These are phyloP conservation scores for Agrochola macilenta DNA, from an alignment of 2,888 invertebrate genomes.

Conservation along the genomic window DNA sequence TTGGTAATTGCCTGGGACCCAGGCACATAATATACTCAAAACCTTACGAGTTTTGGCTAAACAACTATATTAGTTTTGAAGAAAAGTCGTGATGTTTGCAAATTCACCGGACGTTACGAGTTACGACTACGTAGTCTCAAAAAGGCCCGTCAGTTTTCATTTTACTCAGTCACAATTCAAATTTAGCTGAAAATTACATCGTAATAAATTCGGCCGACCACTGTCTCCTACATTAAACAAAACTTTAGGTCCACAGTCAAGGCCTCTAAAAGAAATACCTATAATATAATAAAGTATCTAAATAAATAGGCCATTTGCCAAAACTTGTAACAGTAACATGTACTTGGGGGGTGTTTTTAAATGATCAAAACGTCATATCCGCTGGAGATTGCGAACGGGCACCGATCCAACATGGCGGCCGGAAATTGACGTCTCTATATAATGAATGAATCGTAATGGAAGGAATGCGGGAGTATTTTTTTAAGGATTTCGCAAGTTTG, in stretches of 20 bases:
- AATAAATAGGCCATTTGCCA: conserved; percentile 49
- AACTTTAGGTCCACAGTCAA: background rate
- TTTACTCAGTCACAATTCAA: background rate
- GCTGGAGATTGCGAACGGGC: conserved; percentile 76
- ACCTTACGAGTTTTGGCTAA: background rate
- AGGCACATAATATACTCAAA: background rate
- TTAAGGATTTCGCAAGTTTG: conserved; percentile 64
- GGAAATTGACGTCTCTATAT: conserved; percentile 81
- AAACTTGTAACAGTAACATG: conserved; percentile 64
- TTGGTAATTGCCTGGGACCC: background rate
- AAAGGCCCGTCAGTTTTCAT: background rate
- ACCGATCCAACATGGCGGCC: conserved; percentile 80
- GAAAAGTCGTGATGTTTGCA: background rate
- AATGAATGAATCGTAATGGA: conserved; percentile 79
- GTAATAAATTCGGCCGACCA: background rate
- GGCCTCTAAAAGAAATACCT: background rate
- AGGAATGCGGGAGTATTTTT: conserved; percentile 62
- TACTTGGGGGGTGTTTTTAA: conserved; percentile 71
- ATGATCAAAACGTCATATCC: conserved; percentile 81
- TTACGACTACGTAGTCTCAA: background rate
- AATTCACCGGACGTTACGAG: background rate
- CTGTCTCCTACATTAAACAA: background rate
- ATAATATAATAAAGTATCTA: conserved; percentile 1
- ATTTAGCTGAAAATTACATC: background rate
- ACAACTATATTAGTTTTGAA: background rate